These are phyloP conservation scores for Drosophila grimshawi DNA, from an alignment of 1,140 invertebrate species.

Conservation along the genomic window DNA sequence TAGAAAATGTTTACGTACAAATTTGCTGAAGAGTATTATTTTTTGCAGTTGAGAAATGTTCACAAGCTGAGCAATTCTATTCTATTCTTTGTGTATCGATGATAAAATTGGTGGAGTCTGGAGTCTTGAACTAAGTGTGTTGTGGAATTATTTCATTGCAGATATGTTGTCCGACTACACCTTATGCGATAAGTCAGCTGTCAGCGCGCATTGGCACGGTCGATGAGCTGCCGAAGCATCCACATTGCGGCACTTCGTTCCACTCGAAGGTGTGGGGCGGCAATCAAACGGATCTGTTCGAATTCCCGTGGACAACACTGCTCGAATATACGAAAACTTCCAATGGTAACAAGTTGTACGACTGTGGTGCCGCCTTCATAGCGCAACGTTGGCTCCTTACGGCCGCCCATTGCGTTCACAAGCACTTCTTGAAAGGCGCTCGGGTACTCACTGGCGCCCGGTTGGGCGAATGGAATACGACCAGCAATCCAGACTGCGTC, in stretches of 20 bases:
- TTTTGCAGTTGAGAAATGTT: no score
- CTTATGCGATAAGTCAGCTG: conserved; percentile 39
- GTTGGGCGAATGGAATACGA: conserved; percentile 78
- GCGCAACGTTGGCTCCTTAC: conserved; percentile 86
- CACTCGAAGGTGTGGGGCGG: conserved; percentile 50
- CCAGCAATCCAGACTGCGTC: conserved; percentile 67
- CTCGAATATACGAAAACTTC: conserved; percentile 44
- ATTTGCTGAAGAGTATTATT: no score
- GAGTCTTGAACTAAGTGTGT: background rate
- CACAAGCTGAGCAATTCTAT: no score
- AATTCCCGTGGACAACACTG: conserved; percentile 71
- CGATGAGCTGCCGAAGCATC: conserved; percentile 52
- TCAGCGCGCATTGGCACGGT: conserved; percentile 23
- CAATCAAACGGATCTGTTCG: conserved; percentile 34
- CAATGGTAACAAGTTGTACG: conserved; percentile 52
- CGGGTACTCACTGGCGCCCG: conserved; percentile 83
- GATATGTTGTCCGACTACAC: conserved; percentile 59
- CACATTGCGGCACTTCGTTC: conserved; percentile 59
- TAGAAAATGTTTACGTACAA: no score
- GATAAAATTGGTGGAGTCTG: no score
- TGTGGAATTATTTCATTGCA: background rate
- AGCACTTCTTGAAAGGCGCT: conserved; percentile 84
- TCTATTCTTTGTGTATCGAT: no score
- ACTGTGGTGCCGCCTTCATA: conserved; percentile 86
- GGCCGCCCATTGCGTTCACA: conserved; percentile 86